Base-by-base conservation (phyloP, 2,888 invertebrate genomes). In the Tetrapedia diversipes region DNA sequence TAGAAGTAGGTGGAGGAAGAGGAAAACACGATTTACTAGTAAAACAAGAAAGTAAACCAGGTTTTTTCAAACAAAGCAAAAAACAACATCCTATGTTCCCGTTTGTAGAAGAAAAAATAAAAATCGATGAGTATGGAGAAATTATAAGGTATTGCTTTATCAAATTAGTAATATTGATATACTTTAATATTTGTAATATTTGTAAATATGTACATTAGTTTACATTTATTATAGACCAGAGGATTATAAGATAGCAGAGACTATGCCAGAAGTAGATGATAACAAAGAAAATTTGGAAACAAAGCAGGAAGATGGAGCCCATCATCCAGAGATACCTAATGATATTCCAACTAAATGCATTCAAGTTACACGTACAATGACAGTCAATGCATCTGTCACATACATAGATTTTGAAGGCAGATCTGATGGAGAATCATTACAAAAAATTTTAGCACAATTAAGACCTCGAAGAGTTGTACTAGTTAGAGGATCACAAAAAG, bases 391-490 rank as follows among this genome's bases (percentile, higher is more conserved):
- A 2, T 95, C 95, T 87, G 95, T 99, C 8, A 96, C 97, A 84
- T 99, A 97, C 89, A 99, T 99, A 77, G 99, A 99, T 92, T 97
- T 99, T 90, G 99, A 99, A 90, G 99, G 99, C 0, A 94, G 97
- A 64, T 97, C 97, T 7, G 97, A 97, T 90, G 97, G 97, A 0
- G 97, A 97, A 91, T 96, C 96, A 0, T 90, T 97, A 84, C 93
- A 96, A 80, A 95, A 95, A 89, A 94, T 96, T 75, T 90, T 96
- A 14, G 92, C 93, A 90, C 95, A 90, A 91, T 94, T 94, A 90
- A 95, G 93, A 92, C 97, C 94, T 77, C 93, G 93, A 87, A 93
- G 93, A 92, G 94, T 94, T 91, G 94, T 96, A 45, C 92, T 97
- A 34, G 95, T 98, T 0, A 94, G 96, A 80, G 98, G 97, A 2